Evolutionary conservation across 2,888 invertebrate genomes (phyloP), one percentile per base, ranked within the genome.

Genomic region (Tineola bisselliella): DNA sequence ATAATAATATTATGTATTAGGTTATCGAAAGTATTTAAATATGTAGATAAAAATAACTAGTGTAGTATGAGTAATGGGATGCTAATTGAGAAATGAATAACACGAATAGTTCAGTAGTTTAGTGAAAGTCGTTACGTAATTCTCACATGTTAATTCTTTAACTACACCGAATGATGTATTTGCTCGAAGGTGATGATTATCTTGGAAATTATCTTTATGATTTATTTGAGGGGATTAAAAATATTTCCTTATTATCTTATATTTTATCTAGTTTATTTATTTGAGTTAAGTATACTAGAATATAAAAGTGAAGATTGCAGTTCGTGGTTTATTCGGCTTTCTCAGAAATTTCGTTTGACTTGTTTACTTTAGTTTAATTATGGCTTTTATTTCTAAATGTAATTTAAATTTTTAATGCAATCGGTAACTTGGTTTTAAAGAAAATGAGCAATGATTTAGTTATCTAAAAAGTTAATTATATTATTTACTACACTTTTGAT

Each of bases 101-200:
- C 15, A 48, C 48, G 48, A 12, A 18, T 48, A 48, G 17, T 48
- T 12, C 6, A 48, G 48, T 48, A 48, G 17, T 48, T 12, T 10
- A 48, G 48, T 18, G 48, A 48, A 48, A 48, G 48, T 48, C 8
- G 17, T 48, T 48, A 48, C 48, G 48, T 48, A 48, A 48, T 48
- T 48, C n/a, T 48, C 38, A 38, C 38, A 38, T 38, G 38, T 10
- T 38, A 38, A 38, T 38, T 6, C 3, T 38, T 12, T 12, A 38
- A 38, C 38, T 38, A 38, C 38, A 38, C 38, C 38, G 38, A 10
- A 38, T 38, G 38, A 38, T 38, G 10, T 12, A 38, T 38, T 38
- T 25, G 25, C 6, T 25, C 25, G 38, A 12, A 38, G 38, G 10
- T 38, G 38, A 38, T 38, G 38, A 38, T 38, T 12, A 38, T 38